phyloP scores from a whole-genome alignment of 2,113 vertebrate genomes.

The Corythaeola cristata region DNA sequence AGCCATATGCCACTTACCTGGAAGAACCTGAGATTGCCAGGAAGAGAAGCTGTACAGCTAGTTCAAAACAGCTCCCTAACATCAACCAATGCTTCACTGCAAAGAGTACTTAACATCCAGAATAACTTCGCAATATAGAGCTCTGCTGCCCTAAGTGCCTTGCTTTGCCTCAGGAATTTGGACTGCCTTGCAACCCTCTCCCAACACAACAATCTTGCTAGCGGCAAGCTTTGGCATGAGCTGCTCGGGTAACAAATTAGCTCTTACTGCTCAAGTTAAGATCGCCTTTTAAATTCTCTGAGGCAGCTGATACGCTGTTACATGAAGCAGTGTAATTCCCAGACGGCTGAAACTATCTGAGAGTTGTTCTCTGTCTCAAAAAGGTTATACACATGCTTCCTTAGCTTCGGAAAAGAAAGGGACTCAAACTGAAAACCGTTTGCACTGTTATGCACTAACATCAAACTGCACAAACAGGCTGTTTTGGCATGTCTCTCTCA shows the following conservation, averaged over 20 bases:
- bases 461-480: not conserved
- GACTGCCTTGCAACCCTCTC: not conserved
- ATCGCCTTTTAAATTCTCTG: not conserved
- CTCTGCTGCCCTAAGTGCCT: not conserved
- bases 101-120: not conserved
- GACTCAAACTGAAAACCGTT: not conserved
- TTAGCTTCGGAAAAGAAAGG: not conserved
- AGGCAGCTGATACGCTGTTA: not conserved
- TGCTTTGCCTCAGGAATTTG: not conserved
- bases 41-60: not conserved
- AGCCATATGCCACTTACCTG: not conserved
- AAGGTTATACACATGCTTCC: not conserved
- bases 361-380: not conserved
- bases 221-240: not conserved
- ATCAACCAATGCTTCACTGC: not conserved
- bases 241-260: not conserved
- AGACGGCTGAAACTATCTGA: not conserved
- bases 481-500: not conserved
- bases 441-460: not conserved
- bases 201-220: not conserved
- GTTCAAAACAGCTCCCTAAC: not conserved
- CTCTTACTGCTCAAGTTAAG: not conserved
- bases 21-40: not conserved
- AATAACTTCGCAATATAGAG: not conserved
- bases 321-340: not conserved